Evolutionary conservation across 2,113 vertebrate species (phyloP).

Genomic region (Tauraco erythrolophus): DNA sequence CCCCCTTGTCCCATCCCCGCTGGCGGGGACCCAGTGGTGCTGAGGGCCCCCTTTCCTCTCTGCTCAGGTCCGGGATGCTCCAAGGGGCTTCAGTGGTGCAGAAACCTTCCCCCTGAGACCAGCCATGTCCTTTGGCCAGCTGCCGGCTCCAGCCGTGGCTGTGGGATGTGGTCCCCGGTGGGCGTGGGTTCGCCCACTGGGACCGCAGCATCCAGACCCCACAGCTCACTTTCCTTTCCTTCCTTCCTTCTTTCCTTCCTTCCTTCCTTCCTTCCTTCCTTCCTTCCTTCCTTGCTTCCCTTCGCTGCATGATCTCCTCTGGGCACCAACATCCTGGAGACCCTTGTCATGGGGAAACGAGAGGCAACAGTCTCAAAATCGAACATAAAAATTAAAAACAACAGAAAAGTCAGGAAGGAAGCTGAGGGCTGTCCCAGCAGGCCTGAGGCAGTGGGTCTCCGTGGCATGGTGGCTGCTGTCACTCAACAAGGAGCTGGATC

Average conservation of each 20-base stretch:
- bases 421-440: neutral
- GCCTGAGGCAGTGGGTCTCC: conserved; percentile 34
- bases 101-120: neutral
- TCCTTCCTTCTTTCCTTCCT: conserved; percentile 10
- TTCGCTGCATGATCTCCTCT: neutral
- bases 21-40: neutral
- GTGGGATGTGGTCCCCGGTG: neutral
- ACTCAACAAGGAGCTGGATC: neutral
- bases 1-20: neutral
- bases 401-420: neutral
- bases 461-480: neutral
- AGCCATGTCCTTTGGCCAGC: neutral
- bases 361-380: neutral
- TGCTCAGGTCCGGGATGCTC: neutral
- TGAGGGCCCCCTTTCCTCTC: neutral
- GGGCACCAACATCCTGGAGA: neutral
- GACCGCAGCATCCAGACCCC: neutral
- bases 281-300: neutral
- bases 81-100: neutral
- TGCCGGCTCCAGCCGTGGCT: neutral
- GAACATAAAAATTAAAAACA: conserved; percentile 2
- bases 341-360: conserved; percentile 41
- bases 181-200: neutral
- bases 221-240: neutral
- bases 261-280: neutral